Evolutionary conservation across 2,888 invertebrate genomes (phyloP).

Genomic region (Isoperla grammatica): DNA sequence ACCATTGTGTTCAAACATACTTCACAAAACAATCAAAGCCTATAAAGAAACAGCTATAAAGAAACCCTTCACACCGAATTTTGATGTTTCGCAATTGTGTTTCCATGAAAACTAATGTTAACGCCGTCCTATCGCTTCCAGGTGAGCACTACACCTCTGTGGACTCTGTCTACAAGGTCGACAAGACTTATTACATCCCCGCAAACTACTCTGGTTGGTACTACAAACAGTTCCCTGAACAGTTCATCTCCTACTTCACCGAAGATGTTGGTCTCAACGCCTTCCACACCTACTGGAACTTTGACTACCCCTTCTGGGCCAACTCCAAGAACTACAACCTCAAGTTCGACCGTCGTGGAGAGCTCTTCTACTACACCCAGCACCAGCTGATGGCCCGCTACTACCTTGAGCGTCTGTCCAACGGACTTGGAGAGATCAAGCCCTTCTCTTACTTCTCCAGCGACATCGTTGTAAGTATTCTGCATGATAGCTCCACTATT

Average conservation of each 20-base stretch:
- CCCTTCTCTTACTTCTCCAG: conserved; percentile 40
- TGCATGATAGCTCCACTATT: no score
- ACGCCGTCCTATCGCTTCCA: no score
- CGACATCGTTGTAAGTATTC: conserved; percentile 12
- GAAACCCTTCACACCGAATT: no score
- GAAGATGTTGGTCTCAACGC: conserved; percentile 64
- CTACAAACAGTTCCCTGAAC: conserved; percentile 20
- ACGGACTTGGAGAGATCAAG: conserved; percentile 61
- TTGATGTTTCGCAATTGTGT: no score
- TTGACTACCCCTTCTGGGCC: conserved; percentile 59
- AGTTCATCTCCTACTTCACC: conserved; percentile 57
- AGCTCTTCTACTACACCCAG: conserved; percentile 52
- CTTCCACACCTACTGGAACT: conserved; percentile 60
- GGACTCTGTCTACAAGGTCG: conserved; percentile 15
- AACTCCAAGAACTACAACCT: conserved; percentile 44
- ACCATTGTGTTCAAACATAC: no score
- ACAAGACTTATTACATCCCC: conserved; percentile 23
- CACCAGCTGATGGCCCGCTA: conserved; percentile 64
- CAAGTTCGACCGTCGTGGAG: conserved; percentile 44
- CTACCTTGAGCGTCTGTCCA: conserved; percentile 67
- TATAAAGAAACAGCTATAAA: no score
- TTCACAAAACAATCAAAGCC: no score
- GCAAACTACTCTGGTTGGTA: conserved; percentile 27
- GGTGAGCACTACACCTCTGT: conserved; percentile 2
- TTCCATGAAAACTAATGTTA: no score